Base-by-base conservation (phyloP, 2,797 vertebrate species). In the Coreius guichenoti region DNA sequence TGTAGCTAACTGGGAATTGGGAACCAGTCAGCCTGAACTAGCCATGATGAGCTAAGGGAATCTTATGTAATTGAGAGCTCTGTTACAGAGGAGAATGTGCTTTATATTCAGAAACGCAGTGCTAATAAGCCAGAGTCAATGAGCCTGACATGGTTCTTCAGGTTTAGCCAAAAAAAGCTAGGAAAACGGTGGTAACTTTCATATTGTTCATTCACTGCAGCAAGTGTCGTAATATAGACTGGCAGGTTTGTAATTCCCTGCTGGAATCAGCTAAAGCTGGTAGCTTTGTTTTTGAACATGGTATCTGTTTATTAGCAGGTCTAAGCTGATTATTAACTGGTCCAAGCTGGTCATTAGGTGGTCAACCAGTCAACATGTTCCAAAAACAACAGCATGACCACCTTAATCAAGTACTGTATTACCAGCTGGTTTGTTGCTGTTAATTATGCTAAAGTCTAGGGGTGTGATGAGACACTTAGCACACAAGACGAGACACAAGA, bases 61-160 rank as follows among this genome's bases (percentile, higher is more conserved):
- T 81, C 88, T 92, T 89, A 87, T 90, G 88, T 91, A 92, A 92
- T 81, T 89, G 87, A 87, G 81, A 90, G 88, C 88, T 90, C 83
- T 85, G 88, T 90, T 91, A 86, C 85, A 75, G 56, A 87, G 79
- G 54, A 82, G 81, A 82, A 86, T 77, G 81, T 86, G 81, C 84
- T 88, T 88, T 84, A 78, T 84, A 86, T 86, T 87, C 78, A 83
- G 84, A 87, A 77, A 87, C 11, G 29, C 69, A 51, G 45, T 16
- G 63, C 68, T 68, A 80, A 86, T 72, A 88, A 77, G 78, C 72
- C 86, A 43, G 79, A 83, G 74, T 87, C 86, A 84, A 82, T 84
- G 87, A 86, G 82, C 86, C 87, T 39, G 63, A 26, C 11, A 54
- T 43, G 58, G 82, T 81, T 82, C 67, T 72, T 85, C 58, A 56